Evolutionary conservation across 2,888 invertebrate species (phyloP).

Genomic region (Xanthostigma xanthostigma): DNA sequence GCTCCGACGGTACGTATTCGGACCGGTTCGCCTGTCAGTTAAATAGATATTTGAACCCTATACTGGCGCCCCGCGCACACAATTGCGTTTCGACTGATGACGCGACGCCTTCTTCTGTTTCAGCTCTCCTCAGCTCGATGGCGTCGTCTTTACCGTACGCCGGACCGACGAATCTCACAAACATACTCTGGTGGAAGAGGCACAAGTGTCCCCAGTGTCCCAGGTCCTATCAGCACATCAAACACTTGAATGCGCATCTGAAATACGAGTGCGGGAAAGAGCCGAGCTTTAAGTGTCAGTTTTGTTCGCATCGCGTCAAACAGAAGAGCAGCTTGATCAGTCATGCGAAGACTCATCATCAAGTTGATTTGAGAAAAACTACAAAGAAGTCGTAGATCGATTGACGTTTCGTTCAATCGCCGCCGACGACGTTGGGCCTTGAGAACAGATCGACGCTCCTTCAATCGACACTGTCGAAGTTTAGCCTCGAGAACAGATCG

Average conservation of each 20-base stretch:
- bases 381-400: background rate
- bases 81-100: too few species aligned
- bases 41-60: too few species aligned
- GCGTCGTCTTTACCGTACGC: background rate
- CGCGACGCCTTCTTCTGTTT: background rate
- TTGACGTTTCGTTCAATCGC: too few species aligned
- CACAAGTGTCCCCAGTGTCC: conserved; percentile 15
- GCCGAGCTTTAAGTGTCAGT: conserved; percentile 30
- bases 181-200: conserved; percentile 3
- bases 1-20: too few species aligned
- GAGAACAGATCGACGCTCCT: too few species aligned
- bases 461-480: too few species aligned
- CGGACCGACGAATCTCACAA: background rate
- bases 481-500: too few species aligned
- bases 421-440: too few species aligned
- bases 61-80: too few species aligned
- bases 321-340: conserved; percentile 25
- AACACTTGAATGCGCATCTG: conserved; percentile 22
- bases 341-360: conserved; percentile 14
- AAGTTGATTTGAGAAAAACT: conserved; percentile 1
- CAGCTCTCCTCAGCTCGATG: background rate
- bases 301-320: conserved; percentile 29
- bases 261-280: conserved; percentile 36
- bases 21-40: too few species aligned
- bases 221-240: conserved; percentile 20